phyloP scores from a whole-genome alignment of 2,888 invertebrate species.

The Catocala sponsa region DNA sequence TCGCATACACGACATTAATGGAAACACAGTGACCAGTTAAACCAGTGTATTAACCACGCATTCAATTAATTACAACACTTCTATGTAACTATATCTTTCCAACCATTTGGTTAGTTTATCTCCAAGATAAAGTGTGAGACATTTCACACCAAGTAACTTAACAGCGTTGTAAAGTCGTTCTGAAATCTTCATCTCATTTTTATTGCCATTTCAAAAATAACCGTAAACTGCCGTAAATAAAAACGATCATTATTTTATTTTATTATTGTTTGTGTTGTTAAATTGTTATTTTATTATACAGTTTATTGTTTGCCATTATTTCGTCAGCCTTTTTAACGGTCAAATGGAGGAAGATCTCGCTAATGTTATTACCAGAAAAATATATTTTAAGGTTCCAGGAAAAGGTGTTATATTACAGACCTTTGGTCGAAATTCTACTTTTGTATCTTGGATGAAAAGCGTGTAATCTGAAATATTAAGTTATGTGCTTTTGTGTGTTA shows the following conservation, averaged over 20 bases:
- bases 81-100: conserved; percentile 1
- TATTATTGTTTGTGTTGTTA: conserved; percentile 28
- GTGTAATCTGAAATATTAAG: too few relatives aligned
- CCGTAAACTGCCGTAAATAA: conserved; percentile 36
- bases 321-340: neutral
- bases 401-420: neutral
- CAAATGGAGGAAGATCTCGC: conserved; percentile 3
- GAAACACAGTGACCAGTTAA: neutral
- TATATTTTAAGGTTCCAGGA: conserved; percentile 2
- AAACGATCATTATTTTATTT: conserved; percentile 30
- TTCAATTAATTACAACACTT: neutral
- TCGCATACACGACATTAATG: neutral
- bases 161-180: conserved; percentile 17
- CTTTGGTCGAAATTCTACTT: too few relatives aligned
- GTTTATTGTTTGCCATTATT: conserved; percentile 21
- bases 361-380: neutral
- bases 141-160: conserved; percentile 10
- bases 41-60: too few relatives aligned
- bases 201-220: conserved; percentile 46
- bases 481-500: too few relatives aligned
- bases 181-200: conserved; percentile 51
- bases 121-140: neutral
- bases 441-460: too few relatives aligned
- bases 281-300: conserved; percentile 22
- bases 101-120: neutral